Percentiles rank a stretch among this genome's conserved stretches.
Conservation (phyloP, 2,888 invertebrate species). For the Xestia xanthographa region DNA sequence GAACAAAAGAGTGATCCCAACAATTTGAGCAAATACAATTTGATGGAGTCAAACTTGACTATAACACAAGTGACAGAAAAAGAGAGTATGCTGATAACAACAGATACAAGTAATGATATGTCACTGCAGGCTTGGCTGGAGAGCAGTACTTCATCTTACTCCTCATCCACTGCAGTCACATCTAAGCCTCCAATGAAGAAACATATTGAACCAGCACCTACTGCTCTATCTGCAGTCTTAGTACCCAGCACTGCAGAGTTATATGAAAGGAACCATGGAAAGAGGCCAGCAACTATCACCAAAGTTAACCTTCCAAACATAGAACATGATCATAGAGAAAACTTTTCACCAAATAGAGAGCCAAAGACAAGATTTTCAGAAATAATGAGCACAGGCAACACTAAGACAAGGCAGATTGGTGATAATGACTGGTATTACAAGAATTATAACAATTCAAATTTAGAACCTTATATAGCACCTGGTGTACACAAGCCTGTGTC, state of each 20-base stretch:
- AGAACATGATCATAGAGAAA: constrained; percentile 79
- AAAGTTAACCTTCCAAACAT: constrained; percentile 85
- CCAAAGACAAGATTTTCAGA: constrained; percentile 86
- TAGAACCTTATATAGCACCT: constrained; percentile 87
- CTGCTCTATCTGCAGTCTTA: constrained; percentile 92
- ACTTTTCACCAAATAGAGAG: constrained; percentile 84
- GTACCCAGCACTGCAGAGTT: constrained; percentile 89
- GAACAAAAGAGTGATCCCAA: constrained; percentile 84
- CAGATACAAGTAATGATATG: constrained; percentile 86
- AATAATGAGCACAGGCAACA: constrained; percentile 80
- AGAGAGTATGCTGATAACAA: constrained; percentile 85
- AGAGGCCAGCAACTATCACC: constrained; percentile 85
- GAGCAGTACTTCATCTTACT: constrained; percentile 80
- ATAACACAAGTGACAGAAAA: constrained; percentile 86
- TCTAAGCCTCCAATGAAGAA: constrained; percentile 80
- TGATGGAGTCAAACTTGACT: constrained; percentile 87
- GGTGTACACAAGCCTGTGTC: constrained; percentile 76
- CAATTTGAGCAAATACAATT: constrained; percentile 84
- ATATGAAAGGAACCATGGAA: constrained; percentile 76
- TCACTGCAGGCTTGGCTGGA: constrained; percentile 85
- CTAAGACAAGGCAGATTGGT: constrained; percentile 86
- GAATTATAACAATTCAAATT: constrained; percentile 93
- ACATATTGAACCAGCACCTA: constrained; percentile 82
- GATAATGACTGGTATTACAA: constrained; percentile 96
- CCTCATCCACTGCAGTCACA: constrained; percentile 73